phyloP scores from a whole-genome alignment of 2,113 vertebrate genomes.

The Lanius collurio region DNA sequence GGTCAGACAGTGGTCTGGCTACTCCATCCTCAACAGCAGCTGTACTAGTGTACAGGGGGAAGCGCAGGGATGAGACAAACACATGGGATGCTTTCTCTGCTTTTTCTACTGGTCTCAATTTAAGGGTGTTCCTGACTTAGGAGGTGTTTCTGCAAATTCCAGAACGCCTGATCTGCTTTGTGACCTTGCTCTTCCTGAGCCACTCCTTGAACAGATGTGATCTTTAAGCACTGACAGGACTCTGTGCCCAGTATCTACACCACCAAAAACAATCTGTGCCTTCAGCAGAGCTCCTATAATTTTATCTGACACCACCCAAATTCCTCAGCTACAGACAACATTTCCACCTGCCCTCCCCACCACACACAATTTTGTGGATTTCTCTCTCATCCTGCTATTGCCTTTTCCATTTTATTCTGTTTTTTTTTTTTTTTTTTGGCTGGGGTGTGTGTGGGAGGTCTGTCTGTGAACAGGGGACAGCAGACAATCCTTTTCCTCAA shows the following conservation, averaged over 20 bases:
- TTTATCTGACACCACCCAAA: background rate
- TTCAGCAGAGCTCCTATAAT: background rate
- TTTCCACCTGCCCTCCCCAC: background rate
- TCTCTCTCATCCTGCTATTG: background rate
- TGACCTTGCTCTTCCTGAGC: background rate
- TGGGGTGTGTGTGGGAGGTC: background rate
- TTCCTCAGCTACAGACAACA: background rate
- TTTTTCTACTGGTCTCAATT: background rate
- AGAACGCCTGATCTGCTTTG: background rate
- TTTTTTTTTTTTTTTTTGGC: background rate
- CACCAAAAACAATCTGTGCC: background rate
- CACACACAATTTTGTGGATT: fast-evolving
- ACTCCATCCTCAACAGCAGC: background rate
- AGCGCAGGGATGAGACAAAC: background rate
- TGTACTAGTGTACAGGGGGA: fast-evolving
- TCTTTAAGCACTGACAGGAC: background rate
- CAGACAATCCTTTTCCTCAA: background rate
- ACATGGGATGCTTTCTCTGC: background rate
- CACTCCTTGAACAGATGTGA: background rate
- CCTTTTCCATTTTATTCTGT: too few relatives aligned
- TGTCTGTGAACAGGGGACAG: background rate
- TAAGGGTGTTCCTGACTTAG: background rate
- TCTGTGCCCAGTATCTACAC: background rate
- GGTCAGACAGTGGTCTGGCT: background rate
- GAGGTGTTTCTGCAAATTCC: background rate